These are phyloP conservation scores for Rhysida immarginata DNA, from an alignment of 1,140 invertebrate genomes.

Conservation along the genomic window DNA sequence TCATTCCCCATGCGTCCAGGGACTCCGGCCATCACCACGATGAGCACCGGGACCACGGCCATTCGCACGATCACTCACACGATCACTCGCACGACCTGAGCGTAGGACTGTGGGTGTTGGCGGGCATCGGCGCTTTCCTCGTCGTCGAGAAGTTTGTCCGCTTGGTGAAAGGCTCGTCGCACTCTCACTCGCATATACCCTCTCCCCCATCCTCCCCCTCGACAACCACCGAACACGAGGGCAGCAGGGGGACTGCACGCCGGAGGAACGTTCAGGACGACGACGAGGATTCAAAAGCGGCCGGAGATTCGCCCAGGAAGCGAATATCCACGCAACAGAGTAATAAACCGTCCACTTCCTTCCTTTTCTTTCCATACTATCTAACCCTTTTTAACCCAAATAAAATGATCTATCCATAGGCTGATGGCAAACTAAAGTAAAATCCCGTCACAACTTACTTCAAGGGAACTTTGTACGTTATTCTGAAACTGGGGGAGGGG, in stretches of 20 bases:
- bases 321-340: no score
- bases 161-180: constrained; percentile 64
- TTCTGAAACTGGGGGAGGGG: no score
- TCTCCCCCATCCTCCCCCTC: constrained; percentile 13
- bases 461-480: no score
- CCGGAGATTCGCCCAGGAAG: constrained; percentile 1
- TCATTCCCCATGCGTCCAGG: constrained; percentile 74
- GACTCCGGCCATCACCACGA: constrained; percentile 33
- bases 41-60: constrained; percentile 35
- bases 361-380: no score
- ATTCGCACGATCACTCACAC: constrained; percentile 33
- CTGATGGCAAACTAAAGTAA: no score
- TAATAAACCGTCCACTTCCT: no score
- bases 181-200: constrained; percentile 44
- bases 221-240: constrained; percentile 11
- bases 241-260: not conserved
- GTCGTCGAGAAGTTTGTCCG: constrained; percentile 85
- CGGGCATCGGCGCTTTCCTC: constrained; percentile 81
- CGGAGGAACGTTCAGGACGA: constrained; percentile 16
- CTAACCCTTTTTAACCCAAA: no score
- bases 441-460: no score
- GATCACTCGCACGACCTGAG: constrained; percentile 54
- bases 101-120: constrained; percentile 75
- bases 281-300: constrained; percentile 11
- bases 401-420: no score